phyloP scores from a whole-genome alignment of 2,797 vertebrate species.

The Sparus aurata region DNA sequence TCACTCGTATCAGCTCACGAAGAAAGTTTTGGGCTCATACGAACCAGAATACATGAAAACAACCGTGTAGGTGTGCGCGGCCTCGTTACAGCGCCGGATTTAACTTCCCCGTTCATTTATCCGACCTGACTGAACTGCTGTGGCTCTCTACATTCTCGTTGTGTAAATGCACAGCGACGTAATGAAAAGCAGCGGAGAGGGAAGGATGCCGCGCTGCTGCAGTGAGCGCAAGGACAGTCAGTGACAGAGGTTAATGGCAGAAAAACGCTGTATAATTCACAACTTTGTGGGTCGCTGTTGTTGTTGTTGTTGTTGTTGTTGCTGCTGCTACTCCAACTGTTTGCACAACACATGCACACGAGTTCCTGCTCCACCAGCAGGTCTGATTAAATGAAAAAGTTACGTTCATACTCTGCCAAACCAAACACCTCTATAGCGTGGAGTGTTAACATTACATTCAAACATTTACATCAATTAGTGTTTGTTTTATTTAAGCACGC shows the following conservation, averaged over 20 bases:
- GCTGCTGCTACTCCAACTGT: background rate
- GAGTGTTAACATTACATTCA: too few relatives aligned
- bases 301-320: background rate
- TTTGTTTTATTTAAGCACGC: too few relatives aligned
- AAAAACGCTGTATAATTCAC: background rate
- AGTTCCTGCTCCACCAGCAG: background rate
- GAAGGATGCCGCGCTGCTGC: background rate
- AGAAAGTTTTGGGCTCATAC: background rate
- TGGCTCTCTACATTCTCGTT: background rate
- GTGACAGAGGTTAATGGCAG: conserved; percentile 2
- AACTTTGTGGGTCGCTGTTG: background rate
- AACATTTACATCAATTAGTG: too few relatives aligned
- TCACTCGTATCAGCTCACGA: background rate
- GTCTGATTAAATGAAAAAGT: too few relatives aligned
- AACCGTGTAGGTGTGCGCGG: background rate
- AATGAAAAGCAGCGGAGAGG: background rate
- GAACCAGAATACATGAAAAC: background rate
- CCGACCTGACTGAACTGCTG: background rate
- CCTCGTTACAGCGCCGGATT: background rate
- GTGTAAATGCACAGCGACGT: background rate
- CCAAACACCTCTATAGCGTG: too few relatives aligned
- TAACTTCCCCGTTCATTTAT: background rate
- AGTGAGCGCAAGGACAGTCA: background rate
- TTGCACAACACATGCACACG: background rate
- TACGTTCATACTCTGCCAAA: too few relatives aligned